phyloP scores from a whole-genome alignment of 2,113 vertebrate genomes.

The Hemichromis elongatus region DNA sequence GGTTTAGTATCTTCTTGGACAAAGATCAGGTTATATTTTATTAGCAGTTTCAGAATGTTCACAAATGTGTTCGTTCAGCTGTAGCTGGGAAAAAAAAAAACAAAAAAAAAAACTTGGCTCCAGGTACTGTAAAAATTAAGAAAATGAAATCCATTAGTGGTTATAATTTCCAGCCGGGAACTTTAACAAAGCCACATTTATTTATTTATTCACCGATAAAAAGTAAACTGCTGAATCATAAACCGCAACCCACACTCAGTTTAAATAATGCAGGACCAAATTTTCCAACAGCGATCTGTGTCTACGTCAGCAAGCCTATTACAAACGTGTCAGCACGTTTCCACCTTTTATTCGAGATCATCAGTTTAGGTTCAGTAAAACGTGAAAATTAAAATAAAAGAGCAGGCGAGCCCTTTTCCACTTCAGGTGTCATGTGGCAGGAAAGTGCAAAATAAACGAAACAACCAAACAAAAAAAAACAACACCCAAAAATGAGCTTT shows the following conservation, averaged over 20 bases:
- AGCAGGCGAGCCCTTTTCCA: neutral
- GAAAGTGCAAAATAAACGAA: neutral
- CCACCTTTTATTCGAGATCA: neutral
- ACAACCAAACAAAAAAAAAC: fast-evolving
- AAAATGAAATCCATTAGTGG: neutral
- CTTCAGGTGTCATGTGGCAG: neutral
- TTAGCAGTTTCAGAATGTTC: neutral
- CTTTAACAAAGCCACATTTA: neutral
- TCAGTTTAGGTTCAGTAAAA: neutral
- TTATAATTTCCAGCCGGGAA: neutral
- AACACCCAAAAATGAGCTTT: neutral
- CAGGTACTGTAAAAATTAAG: neutral
- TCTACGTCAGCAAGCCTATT: neutral
- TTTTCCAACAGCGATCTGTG: neutral
- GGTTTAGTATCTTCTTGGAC: neutral
- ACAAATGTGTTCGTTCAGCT: neutral
- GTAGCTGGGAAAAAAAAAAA: neutral
- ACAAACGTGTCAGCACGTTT: neutral
- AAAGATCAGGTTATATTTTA: neutral
- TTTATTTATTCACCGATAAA: neutral
- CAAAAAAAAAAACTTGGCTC: neutral
- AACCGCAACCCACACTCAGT: neutral
- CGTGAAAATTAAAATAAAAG: neutral
- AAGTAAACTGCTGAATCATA: constrained; percentile 11
- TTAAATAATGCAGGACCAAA: constrained; percentile 3